These are phyloP conservation scores for Brachypalpus laphriformis DNA, from an alignment of 2,888 invertebrate species.

Conservation along the genomic window DNA sequence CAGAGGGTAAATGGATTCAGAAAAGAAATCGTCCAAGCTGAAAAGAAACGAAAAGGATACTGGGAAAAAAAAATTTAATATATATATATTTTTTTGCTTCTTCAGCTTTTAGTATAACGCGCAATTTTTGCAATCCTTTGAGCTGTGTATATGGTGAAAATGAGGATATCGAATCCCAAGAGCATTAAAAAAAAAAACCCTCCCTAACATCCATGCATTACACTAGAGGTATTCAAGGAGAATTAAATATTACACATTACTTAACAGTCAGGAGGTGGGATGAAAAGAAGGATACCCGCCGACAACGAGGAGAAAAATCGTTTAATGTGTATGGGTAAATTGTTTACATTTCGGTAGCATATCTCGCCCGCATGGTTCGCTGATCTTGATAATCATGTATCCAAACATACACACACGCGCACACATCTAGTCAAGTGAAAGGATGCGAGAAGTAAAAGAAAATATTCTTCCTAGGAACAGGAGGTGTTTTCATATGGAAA, in stretches of 20 bases:
- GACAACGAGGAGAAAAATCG: constrained; percentile 39
- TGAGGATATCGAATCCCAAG: constrained; percentile 60
- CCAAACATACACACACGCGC: not conserved
- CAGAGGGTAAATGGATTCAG: not conserved
- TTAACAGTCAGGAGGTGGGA: constrained; percentile 29
- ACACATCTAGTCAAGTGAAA: constrained; percentile 43
- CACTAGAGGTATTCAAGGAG: constrained; percentile 58
- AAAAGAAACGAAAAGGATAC: constrained; percentile 46
- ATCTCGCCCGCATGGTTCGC: constrained; percentile 32
- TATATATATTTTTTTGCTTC: not conserved
- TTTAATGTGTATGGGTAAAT: constrained; percentile 40
- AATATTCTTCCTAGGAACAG: not conserved
- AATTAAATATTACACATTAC: constrained; percentile 71
- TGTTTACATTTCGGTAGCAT: constrained; percentile 35
- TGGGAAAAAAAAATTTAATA: constrained; percentile 7
- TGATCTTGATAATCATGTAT: constrained; percentile 32
- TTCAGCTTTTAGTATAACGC: no score
- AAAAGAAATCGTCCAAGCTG: constrained; percentile 54
- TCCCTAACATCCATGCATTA: constrained; percentile 19
- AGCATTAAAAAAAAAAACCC: constrained; percentile 5
- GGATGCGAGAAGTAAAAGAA: constrained; percentile 23
- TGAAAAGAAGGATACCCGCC: constrained; percentile 1
- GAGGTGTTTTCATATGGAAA: constrained; percentile 53
- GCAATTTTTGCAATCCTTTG: constrained; percentile 54
- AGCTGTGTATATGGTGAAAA: constrained; percentile 43